These are phyloP conservation scores for Euzophera pinguis DNA, from an alignment of 2,888 invertebrate species.

Conservation along the genomic window DNA sequence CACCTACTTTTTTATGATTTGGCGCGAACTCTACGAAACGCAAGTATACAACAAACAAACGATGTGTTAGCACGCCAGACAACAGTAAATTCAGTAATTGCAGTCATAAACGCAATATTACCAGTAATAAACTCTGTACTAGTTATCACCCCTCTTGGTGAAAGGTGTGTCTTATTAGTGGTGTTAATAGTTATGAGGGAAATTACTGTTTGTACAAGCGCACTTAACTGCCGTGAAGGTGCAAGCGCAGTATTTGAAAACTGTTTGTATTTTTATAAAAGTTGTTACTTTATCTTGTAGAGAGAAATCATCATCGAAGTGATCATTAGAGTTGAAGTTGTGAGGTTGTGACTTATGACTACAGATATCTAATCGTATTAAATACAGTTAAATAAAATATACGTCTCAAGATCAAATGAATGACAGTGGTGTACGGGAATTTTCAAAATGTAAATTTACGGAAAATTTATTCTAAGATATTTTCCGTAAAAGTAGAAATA, in stretches of 20 bases:
- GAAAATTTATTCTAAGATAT: no score
- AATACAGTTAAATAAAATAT: no score
- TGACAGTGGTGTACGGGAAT: no score
- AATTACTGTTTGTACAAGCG: conserved; percentile 2
- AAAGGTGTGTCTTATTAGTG: conserved; percentile 6
- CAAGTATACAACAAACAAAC: not conserved
- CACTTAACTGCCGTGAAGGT: not conserved
- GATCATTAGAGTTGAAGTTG: no score
- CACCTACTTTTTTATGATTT: not conserved
- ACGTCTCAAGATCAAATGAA: no score
- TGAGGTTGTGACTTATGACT: no score
- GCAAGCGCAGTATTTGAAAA: not conserved
- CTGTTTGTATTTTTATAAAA: no score
- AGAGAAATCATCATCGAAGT: no score
- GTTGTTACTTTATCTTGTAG: no score
- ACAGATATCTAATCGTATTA: no score
- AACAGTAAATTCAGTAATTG: conserved; percentile 3
- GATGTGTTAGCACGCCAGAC: conserved; percentile 1
- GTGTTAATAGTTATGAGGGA: not conserved
- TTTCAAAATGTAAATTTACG: no score
- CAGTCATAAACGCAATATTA: conserved; percentile 3
- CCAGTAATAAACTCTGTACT: not conserved
- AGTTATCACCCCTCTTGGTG: not conserved
- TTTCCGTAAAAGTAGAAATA: no score
- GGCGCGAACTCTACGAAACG: not conserved